Evolutionary conservation across 2,113 vertebrate species (phyloP), one percentile per base, ranked within the genome.

Genomic region (Raja brachyura): DNA sequence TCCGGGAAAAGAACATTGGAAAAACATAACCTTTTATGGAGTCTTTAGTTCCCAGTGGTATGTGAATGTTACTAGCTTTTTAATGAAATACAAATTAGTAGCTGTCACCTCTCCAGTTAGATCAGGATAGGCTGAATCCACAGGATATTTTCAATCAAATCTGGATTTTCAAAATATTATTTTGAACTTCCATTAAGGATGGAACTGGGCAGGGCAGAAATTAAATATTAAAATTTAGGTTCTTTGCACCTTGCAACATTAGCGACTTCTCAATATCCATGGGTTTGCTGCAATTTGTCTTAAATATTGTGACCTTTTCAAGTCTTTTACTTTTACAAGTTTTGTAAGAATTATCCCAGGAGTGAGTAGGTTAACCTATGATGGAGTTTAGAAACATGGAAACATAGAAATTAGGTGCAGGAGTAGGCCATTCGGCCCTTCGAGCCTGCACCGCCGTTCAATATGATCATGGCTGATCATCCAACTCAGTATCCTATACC

Each of bases 21-120:
- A 93, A 66, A 95, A 96, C 79, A 98, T 97, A 0, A 94, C 97
- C 93, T 99, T 99, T 96, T 99, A 98, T 0, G 98, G 98, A 10
- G 98, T 99, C 93, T 99, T 99, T 95, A 98, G 98, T 0, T 98
- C 98, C 0, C 98, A 99, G 94, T 99, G 98, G 98, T 99, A 95
- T 95, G 96, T 0, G 33, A 93, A 33, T 77, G 13, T 3, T 33
- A 18, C 7, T 33, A 33, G 31, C 39, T 92, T 54, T 5, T 79
- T 25, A 63, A 14, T 14, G 22, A 61, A 63, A 31, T 14, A 63
- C 28, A 13, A 66, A 66, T 7, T 7, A 4, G 28, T n/a, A 14
- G 4, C 56, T 28, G 22, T 59, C 81, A 59, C 9, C 22, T 85
- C 54, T 59, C 81, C 22, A 28, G 11, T 85, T 59, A 59, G 56